These are phyloP conservation scores for Eulacestoma nigropectus DNA, from an alignment of 2,113 vertebrate genomes.

Conservation along the genomic window DNA sequence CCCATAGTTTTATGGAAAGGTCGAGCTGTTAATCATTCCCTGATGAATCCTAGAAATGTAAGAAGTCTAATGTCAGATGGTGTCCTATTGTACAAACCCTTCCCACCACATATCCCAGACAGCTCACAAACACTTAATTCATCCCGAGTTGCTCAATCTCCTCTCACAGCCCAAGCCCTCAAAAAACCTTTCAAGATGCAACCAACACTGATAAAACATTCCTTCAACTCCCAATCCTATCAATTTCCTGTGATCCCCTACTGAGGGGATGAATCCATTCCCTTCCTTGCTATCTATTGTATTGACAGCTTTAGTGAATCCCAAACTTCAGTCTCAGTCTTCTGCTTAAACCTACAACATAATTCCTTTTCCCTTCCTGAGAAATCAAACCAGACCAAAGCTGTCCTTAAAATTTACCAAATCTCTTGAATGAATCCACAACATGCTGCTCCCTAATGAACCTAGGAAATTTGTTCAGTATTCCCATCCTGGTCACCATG, in stretches of 20 bases:
- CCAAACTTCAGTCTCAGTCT: background rate
- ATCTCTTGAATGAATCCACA: background rate
- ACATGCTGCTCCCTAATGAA: background rate
- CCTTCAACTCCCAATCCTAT: background rate
- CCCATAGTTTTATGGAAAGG: background rate
- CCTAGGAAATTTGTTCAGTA: background rate
- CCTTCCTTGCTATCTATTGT: background rate
- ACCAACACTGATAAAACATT: background rate
- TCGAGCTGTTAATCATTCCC: background rate
- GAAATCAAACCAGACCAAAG: background rate
- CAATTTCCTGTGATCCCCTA: background rate
- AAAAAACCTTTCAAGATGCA: background rate
- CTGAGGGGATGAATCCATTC: background rate
- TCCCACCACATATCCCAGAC: background rate
- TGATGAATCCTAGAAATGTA: background rate
- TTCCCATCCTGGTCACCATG: background rate
- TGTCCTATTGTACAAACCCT: background rate
- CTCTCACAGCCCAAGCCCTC: background rate
- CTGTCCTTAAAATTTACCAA: background rate
- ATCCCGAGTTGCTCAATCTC: background rate
- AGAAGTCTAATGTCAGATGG: background rate
- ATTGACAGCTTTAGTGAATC: background rate
- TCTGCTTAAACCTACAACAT: background rate
- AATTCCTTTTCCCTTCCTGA: background rate
- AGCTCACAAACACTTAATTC: background rate